Conservation (phyloP, 2,888 invertebrate genomes). For the Drosophila ezoana region DNA sequence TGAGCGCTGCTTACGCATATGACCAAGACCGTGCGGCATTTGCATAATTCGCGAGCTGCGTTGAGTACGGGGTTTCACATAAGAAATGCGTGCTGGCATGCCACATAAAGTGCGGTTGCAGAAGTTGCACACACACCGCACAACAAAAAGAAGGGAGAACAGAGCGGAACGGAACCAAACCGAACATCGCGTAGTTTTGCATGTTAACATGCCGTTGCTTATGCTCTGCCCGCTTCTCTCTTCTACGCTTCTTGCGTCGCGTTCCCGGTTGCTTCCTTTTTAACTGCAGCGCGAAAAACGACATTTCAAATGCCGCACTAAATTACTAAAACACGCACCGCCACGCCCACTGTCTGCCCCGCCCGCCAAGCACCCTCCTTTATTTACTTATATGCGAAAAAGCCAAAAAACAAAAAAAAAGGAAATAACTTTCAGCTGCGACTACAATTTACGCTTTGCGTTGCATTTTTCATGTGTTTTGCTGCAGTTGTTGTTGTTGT, state of each 20-base stretch:
- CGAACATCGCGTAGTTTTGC: conserved; percentile 38
- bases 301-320: conserved; percentile 68
- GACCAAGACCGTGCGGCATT: neutral
- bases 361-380: neutral
- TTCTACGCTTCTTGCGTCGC: neutral
- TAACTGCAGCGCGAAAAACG: conserved; percentile 36
- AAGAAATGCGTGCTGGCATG: conserved; percentile 46
- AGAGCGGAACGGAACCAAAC: neutral
- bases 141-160: neutral
- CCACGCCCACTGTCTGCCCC: conserved; percentile 19
- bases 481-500: conserved; percentile 18
- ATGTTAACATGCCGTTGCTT: conserved; percentile 52
- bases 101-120: conserved; percentile 45
- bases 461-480: conserved; percentile 63
- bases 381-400: conserved; percentile 48
- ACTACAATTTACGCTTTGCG: conserved; percentile 67
- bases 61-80: conserved; percentile 16
- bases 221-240: conserved; percentile 4
- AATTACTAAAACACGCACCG: conserved; percentile 59
- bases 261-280: conserved; percentile 5
- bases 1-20: conserved; percentile 15
- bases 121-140: conserved; percentile 27
- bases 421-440: conserved; percentile 51
- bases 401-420: conserved; percentile 29
- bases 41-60: conserved; percentile 7